Base-by-base conservation (phyloP, 2,113 vertebrate genomes). In the Oncorhynchus tshawytscha region DNA sequence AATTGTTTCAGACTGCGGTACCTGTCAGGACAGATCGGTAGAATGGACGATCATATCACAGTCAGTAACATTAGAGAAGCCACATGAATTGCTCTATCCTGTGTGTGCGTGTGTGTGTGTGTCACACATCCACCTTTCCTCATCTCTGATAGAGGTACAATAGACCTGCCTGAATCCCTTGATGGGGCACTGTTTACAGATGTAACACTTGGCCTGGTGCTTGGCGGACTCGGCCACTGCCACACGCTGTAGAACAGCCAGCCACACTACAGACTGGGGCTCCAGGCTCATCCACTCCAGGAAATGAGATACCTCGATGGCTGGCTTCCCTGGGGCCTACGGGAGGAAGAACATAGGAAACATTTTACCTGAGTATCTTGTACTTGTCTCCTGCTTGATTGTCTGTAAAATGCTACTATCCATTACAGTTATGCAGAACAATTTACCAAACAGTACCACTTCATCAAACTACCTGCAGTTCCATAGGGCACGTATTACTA, bases 1-100 rank as follows among this genome's bases (percentile, higher is more conserved):
- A 99, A 99, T 87, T 99, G 96, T 90, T 99, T 99, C 86, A 99
- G 90, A 92, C 97, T 99, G 75, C 98, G 96, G 88, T 99, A 99
- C 91, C 98, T 94, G 87, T 85, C 84, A 81, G 74, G 13, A 51
- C 49, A 16, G 75, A 84, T 79, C 18, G 2, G 91, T 79, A 82
- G 4, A 83, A 84, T 15, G 64, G 24, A 15, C 1, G 31, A 24
- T 13, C 16, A 65, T 25, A 20, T 45, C 49, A 51, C 49, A 51
- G 13, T 51, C 49, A 51, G 49, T 51, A 15, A 51, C 3, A 31
- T 6, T 31, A 34, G 34, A 34, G 6, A 34, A 34, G 34, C 34
- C 6, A 34, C 34, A 34, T 1, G 7, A 34, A 34, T 34, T 8
- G 34, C 34, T 8, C 6, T 34, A 34, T 8, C 34, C 6, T 34